phyloP scores from a whole-genome alignment of 1,140 invertebrate genomes.

The Saccostrea glomerata region DNA sequence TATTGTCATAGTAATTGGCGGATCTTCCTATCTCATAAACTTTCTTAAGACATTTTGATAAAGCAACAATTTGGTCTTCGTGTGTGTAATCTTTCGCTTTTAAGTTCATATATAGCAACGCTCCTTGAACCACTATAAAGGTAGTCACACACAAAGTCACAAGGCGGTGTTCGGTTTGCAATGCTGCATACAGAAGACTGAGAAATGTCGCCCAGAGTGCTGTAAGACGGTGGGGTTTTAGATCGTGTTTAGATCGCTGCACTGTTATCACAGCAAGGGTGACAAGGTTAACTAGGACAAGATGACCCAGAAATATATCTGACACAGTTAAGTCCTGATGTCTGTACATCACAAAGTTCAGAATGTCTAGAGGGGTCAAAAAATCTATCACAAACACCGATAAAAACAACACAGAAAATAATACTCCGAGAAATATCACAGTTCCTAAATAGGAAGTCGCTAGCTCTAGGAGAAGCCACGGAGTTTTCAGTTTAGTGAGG shows the following conservation, averaged over 20 bases:
- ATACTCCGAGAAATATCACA: constrained; percentile 10
- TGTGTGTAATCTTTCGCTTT: neutral
- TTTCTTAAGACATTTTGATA: constrained; percentile 41
- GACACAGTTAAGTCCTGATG: constrained; percentile 1
- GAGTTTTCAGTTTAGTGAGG: constrained; percentile 42
- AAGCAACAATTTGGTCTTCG: constrained; percentile 44
- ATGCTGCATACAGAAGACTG: neutral
- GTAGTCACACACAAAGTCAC: neutral
- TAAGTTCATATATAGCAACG: constrained; percentile 37
- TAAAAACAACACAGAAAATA: neutral
- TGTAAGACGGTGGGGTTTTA: neutral
- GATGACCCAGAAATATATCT: neutral
- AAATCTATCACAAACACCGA: neutral
- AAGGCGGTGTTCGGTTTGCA: neutral
- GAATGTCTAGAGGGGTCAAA: neutral
- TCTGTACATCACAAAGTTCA: neutral
- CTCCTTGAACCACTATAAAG: constrained; percentile 31
- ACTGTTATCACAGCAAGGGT: neutral
- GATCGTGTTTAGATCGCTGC: constrained; percentile 5
- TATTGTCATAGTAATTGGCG: constrained; percentile 30
- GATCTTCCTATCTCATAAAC: constrained; percentile 26
- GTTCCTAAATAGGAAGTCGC: constrained; percentile 45
- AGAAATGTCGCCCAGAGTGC: constrained; percentile 34
- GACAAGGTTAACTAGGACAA: neutral
- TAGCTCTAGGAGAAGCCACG: constrained; percentile 50